Percentiles rank a stretch among this genome's conserved stretches.
Conservation (phyloP, 30 jellyfish, hydroid and myxozoan genomes). For the Sanderia malayensis region DNA sequence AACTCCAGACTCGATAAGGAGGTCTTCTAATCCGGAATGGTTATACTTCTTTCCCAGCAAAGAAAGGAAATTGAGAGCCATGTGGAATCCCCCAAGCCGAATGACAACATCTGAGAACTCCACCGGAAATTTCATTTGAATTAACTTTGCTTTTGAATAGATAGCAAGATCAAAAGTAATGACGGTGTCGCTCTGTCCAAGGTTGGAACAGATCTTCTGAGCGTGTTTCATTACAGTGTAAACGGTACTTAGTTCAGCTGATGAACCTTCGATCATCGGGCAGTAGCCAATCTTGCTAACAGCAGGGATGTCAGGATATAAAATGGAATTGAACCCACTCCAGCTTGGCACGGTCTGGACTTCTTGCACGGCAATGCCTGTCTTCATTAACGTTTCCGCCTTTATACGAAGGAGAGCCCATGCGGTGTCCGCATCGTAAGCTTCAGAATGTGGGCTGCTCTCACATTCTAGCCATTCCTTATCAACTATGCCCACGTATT, state of each 20-base stretch:
- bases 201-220: background rate
- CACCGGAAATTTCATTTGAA: background rate
- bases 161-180: slow-evolving; percentile 7
- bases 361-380: background rate
- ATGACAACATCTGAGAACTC: slow-evolving; percentile 1
- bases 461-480: background rate
- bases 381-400: background rate
- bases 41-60: slow-evolving; percentile 2
- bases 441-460: background rate
- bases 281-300: background rate
- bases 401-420: background rate
- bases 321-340: slow-evolving; percentile 1
- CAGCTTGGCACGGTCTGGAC: background rate
- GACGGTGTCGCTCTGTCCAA: background rate
- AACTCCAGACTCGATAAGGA: slow-evolving; percentile 1
- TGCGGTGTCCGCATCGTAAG: background rate
- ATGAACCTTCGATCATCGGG: slow-evolving; percentile 1
- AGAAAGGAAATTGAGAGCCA: background rate
- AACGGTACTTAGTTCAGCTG: background rate
- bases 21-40: background rate
- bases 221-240: background rate
- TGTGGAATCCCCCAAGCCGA: background rate
- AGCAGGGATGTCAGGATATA: background rate
- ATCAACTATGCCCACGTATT: background rate
- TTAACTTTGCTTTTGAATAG: background rate